Conservation (phyloP, 2,888 invertebrate species). For the Geophilus truncorum region DNA sequence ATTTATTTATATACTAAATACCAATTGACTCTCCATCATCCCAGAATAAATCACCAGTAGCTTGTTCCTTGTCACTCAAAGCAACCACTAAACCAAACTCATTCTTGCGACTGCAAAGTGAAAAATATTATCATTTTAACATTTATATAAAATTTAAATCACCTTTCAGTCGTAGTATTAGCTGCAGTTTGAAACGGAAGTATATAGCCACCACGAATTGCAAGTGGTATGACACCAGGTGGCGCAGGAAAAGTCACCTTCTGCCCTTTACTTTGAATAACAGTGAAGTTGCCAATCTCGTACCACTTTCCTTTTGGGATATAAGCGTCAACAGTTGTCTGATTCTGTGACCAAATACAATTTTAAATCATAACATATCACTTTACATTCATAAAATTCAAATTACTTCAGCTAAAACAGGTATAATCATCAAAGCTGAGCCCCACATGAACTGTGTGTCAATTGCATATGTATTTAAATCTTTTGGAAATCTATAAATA, state of each 20-base stretch:
- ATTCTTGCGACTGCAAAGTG: constrained; percentile 49
- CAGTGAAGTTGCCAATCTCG: constrained; percentile 41
- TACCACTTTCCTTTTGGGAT: constrained; percentile 67
- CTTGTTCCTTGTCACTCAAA: constrained; percentile 54
- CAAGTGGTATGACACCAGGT: constrained; percentile 59
- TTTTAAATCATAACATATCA: too few relatives aligned
- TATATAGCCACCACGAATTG: constrained; percentile 65
- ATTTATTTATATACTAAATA: too few relatives aligned
- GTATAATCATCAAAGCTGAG: constrained; percentile 64
- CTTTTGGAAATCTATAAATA: constrained; percentile 57
- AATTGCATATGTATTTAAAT: constrained; percentile 59
- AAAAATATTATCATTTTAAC: not conserved
- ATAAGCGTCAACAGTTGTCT: constrained; percentile 54
- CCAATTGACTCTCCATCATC: constrained; percentile 71
- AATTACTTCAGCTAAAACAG: constrained; percentile 58
- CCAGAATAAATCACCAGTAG: constrained; percentile 68
- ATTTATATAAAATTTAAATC: not conserved
- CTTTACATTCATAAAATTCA: too few relatives aligned
- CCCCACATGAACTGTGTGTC: constrained; percentile 77
- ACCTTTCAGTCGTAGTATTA: constrained; percentile 59
- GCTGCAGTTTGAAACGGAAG: constrained; percentile 63
- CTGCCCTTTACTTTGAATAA: constrained; percentile 34
- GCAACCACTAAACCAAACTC: constrained; percentile 61
- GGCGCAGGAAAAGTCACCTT: constrained; percentile 54
- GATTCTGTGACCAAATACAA: too few relatives aligned